Evolutionary conservation across 2,888 invertebrate genomes (phyloP).

Genomic region (Caenorhabditis afra): DNA sequence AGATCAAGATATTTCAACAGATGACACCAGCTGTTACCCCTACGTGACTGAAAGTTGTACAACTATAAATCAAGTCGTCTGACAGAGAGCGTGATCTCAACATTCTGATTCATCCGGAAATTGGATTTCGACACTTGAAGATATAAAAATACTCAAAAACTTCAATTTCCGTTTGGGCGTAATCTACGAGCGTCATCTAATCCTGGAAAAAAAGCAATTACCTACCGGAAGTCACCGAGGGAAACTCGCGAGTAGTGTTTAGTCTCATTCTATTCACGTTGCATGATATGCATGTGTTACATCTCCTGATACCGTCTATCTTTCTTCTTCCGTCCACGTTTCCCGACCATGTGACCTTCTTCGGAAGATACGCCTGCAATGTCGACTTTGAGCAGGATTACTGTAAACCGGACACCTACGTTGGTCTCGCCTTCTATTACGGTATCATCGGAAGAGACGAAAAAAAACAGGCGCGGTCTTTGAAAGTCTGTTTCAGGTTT

Average conservation of each 20-base stretch:
- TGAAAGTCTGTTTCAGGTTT: constrained; percentile 33
- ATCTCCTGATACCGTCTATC: neutral
- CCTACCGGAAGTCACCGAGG: constrained; percentile 16
- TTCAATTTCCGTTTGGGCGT: constrained; percentile 48
- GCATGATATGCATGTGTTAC: neutral
- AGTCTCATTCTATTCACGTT: constrained; percentile 1
- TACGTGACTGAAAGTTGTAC: constrained; percentile 3
- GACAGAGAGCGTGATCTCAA: neutral
- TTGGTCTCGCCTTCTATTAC: constrained; percentile 49
- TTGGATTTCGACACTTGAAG: neutral
- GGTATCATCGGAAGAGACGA: constrained; percentile 13
- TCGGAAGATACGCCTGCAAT: constrained; percentile 62
- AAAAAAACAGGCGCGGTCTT: neutral
- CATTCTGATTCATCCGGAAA: neutral
- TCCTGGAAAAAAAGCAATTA: constrained; percentile 27
- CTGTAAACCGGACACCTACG: constrained; percentile 57
- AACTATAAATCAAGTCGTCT: constrained; percentile 5
- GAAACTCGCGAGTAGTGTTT: neutral
- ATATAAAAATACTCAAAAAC: constrained; percentile 8
- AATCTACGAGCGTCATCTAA: neutral
- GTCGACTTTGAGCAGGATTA: constrained; percentile 46
- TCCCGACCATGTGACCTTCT: constrained; percentile 44
- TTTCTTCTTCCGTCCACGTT: neutral
- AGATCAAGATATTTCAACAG: constrained; percentile 7
- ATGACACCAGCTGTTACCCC: neutral